phyloP scores from a whole-genome alignment of 2,113 vertebrate species.

The Sinocyclocheilus anshuiensis region DNA sequence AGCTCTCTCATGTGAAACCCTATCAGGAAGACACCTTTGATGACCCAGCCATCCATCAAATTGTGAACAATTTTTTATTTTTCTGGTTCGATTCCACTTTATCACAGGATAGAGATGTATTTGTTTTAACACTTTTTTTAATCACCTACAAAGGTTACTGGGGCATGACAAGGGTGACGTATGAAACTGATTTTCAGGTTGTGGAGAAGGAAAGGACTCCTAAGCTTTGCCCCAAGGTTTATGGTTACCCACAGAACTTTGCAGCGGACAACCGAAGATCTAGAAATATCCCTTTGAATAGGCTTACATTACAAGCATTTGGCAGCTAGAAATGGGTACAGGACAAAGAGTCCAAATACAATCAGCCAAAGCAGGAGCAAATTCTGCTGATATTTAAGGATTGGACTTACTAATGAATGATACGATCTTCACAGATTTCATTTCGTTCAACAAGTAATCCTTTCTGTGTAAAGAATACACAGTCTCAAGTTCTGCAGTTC shows the following conservation, averaged over 20 bases:
- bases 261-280: slow-evolving; percentile 55
- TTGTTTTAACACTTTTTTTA: slow-evolving; percentile 52
- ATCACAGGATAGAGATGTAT: slow-evolving; percentile 35
- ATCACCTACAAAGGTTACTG: neutral
- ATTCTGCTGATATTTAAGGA: slow-evolving; percentile 32
- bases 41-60: slow-evolving; percentile 57
- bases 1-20: slow-evolving; percentile 57
- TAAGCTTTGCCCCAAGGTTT: slow-evolving; percentile 26
- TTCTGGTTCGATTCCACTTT: slow-evolving; percentile 55
- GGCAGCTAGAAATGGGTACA: slow-evolving; percentile 22
- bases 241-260: slow-evolving; percentile 51
- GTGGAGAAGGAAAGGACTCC: slow-evolving; percentile 50
- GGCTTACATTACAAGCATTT: slow-evolving; percentile 43
- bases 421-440: slow-evolving; percentile 47
- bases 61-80: slow-evolving; percentile 50
- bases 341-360: slow-evolving; percentile 44
- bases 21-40: slow-evolving; percentile 53
- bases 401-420: slow-evolving; percentile 29
- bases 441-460: slow-evolving; percentile 44
- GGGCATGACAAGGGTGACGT: slow-evolving; percentile 34
- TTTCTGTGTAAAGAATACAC: slow-evolving; percentile 37
- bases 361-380: slow-evolving; percentile 41
- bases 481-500: slow-evolving; percentile 27
- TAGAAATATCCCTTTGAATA: slow-evolving; percentile 54
- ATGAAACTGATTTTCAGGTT: slow-evolving; percentile 22